A percentile compares a stretch with the other conserved stretches of the same genome.
phyloP scores from a whole-genome alignment of 2,113 vertebrate genomes.

The Peromyscus californicus region DNA sequence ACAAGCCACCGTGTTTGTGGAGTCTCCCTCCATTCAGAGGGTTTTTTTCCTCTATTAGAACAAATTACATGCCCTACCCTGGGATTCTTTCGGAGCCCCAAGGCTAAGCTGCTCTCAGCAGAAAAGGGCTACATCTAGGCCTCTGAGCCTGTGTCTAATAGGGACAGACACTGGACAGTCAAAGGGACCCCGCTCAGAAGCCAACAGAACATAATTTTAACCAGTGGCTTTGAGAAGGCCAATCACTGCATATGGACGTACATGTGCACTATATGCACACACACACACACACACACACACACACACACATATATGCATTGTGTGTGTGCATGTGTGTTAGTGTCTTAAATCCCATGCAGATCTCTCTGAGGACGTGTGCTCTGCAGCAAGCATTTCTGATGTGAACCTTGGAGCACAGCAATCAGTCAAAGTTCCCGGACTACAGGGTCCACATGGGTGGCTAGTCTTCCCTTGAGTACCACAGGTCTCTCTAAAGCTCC shows the following conservation, averaged over 20 bases:
- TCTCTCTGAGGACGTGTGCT: neutral
- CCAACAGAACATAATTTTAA: neutral
- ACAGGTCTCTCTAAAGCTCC: neutral
- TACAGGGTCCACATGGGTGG: too few relatives aligned
- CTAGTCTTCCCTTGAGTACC: neutral
- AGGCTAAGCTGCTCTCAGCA: neutral
- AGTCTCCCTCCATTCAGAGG: neutral
- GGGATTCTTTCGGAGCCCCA: neutral
- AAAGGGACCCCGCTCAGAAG: neutral
- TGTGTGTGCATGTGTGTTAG: neutral
- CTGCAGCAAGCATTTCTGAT: neutral
- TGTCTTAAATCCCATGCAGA: neutral
- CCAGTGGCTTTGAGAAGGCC: neutral
- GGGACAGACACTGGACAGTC: neutral
- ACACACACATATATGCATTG: too few relatives aligned
- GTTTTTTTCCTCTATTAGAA: neutral
- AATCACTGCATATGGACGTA: neutral
- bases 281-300: neutral
- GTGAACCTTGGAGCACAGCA: neutral
- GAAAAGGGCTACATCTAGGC: neutral
- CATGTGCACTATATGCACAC: neutral
- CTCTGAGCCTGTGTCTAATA: neutral
- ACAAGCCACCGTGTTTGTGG: neutral
- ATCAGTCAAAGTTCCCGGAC: neutral
- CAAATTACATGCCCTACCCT: neutral